Percentiles rank a stretch among this genome's conserved stretches.
phyloP scores from a whole-genome alignment of 2,797 vertebrate species.

The Zalophus californianus region DNA sequence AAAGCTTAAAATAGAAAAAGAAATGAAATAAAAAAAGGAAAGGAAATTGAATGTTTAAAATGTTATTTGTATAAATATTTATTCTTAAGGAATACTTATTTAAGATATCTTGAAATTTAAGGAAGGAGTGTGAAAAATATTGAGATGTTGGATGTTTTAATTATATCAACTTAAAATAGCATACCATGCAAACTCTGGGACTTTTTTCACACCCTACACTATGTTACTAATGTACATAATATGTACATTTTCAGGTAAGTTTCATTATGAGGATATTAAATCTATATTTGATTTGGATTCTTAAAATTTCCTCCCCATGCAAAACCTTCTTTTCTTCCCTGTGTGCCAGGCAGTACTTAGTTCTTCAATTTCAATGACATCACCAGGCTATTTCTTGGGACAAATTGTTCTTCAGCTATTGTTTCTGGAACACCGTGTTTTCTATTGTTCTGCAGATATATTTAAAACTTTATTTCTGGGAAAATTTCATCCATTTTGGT shows the following conservation, averaged over 20 bases:
- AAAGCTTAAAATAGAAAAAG: not conserved
- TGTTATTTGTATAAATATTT: not conserved
- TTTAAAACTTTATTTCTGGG: slow-evolving; percentile 39
- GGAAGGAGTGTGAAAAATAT: not conserved
- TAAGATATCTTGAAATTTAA: not conserved
- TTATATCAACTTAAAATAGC: not conserved
- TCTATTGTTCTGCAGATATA: not conserved
- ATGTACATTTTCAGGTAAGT: not conserved
- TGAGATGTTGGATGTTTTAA: not conserved
- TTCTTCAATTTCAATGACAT: not conserved
- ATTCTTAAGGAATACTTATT: not conserved
- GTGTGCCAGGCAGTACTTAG: not conserved
- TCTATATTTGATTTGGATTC: not conserved
- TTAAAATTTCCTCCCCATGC: not conserved
- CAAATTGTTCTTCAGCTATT: slow-evolving; percentile 35
- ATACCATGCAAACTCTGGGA: not conserved
- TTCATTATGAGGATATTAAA: not conserved
- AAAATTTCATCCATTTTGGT: not conserved
- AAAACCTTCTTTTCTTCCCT: not conserved
- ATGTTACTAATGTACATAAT: not conserved
- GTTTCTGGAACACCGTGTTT: not conserved
- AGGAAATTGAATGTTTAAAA: not conserved
- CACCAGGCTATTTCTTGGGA: not conserved
- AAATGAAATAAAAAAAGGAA: not conserved
- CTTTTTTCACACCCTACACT: not conserved